Evolutionary conservation across 2,888 invertebrate species (phyloP).

Genomic region (Protonemura montana): DNA sequence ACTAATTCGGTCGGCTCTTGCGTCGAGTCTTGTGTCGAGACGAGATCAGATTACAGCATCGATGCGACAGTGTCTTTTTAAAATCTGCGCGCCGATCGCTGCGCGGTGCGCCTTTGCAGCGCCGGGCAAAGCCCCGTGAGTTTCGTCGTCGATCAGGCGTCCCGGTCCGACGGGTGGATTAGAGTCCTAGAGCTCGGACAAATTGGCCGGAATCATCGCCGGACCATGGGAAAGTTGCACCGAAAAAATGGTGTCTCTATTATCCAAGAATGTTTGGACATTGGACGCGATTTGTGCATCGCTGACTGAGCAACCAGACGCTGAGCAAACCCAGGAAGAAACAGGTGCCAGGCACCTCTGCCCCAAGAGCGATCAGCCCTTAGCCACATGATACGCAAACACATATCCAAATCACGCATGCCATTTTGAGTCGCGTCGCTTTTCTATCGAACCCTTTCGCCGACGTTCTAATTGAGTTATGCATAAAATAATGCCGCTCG

Average conservation of each 20-base stretch:
- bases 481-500: background rate
- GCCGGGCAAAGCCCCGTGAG: background rate
- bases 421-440: background rate
- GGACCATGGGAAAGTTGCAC: background rate
- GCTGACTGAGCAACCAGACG: too few relatives aligned
- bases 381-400: background rate
- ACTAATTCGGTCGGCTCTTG: constrained; percentile 30
- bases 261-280: too few relatives aligned
- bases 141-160: background rate
- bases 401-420: background rate
- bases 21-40: background rate
- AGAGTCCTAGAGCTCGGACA: background rate
- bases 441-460: background rate
- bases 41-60: background rate
- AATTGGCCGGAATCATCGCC: background rate
- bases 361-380: too few relatives aligned
- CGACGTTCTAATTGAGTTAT: constrained; percentile 17
- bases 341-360: too few relatives aligned
- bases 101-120: background rate
- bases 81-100: background rate
- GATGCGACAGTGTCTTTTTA: constrained; percentile 24
- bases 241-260: background rate
- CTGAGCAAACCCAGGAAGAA: too few relatives aligned
- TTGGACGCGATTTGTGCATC: too few relatives aligned
- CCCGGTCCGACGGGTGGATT: background rate